Conservation (phyloP, 2,888 invertebrate genomes). For the Idaea straminata region DNA sequence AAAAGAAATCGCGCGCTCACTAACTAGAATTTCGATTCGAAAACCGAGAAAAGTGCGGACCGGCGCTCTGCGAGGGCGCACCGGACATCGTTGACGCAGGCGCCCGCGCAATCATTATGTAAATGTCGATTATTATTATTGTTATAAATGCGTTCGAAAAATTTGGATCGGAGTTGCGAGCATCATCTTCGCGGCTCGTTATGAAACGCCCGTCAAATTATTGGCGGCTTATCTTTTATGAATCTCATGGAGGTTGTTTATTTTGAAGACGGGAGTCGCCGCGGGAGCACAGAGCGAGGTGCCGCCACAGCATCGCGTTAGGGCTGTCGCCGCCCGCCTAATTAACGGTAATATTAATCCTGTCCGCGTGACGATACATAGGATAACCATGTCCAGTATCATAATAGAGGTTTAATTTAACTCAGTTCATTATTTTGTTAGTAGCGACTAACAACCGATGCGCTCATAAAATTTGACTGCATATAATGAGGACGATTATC, state of each 20-base stretch:
- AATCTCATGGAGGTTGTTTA: conserved; percentile 38
- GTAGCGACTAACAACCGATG: conserved; percentile 65
- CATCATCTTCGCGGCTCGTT: conserved; percentile 53
- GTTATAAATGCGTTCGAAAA: conserved; percentile 56
- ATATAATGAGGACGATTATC: conserved; percentile 74
- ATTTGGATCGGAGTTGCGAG: conserved; percentile 42
- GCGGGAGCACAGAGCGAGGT: conserved; percentile 19
- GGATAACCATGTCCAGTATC: conserved; percentile 54
- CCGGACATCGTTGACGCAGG: conserved; percentile 57
- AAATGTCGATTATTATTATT: conserved; percentile 60
- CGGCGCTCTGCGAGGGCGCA: conserved; percentile 44
- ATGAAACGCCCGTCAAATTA: conserved; percentile 54
- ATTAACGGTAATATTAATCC: conserved; percentile 55
- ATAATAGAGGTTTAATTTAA: conserved; percentile 66
- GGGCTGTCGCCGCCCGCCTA: conserved; percentile 38
- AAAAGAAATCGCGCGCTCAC: conserved; percentile 76
- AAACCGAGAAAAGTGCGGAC: conserved; percentile 73
- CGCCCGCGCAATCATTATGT: conserved; percentile 76
- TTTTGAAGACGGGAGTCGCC: conserved; percentile 31
- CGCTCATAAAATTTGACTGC: conserved; percentile 78
- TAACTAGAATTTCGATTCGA: conserved; percentile 78
- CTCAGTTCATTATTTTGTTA: conserved; percentile 66
- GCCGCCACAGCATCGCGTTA: conserved; percentile 13
- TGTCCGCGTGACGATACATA: conserved; percentile 54
- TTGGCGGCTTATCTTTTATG: conserved; percentile 47